These are phyloP conservation scores for Agrochola circellaris DNA, from an alignment of 2,888 invertebrate species.

Conservation along the genomic window DNA sequence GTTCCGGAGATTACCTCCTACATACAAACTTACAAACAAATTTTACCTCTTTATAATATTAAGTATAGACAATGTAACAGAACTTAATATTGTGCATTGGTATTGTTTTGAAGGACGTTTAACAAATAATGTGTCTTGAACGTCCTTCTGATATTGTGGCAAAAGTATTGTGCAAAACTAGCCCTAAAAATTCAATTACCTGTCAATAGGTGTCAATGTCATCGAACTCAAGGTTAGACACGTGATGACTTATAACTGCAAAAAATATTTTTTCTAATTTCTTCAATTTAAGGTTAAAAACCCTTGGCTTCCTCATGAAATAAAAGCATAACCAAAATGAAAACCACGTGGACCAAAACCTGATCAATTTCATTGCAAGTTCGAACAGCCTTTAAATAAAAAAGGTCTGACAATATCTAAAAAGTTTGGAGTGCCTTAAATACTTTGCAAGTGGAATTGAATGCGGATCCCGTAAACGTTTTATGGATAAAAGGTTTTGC, in stretches of 20 bases:
- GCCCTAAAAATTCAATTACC: neutral
- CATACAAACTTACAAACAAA: too few species aligned
- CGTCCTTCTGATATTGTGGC: neutral
- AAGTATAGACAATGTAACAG: neutral
- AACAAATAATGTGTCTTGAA: neutral
- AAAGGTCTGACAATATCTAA: constrained; percentile 16
- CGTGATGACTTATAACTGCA: neutral
- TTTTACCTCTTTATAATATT: too few species aligned
- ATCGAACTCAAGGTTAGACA: neutral
- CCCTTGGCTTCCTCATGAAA: neutral
- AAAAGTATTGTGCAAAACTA: neutral
- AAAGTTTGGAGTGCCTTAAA: constrained; percentile 39
- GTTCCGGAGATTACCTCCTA: too few species aligned
- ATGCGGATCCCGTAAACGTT: constrained; percentile 33
- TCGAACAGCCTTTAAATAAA: constrained; percentile 1
- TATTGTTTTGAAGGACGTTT: neutral
- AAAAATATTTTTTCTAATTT: neutral
- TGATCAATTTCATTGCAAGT: constrained; percentile 18
- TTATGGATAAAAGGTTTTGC: constrained; percentile 42
- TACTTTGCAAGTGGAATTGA: constrained; percentile 57
- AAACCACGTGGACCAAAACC: constrained; percentile 7
- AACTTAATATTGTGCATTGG: neutral
- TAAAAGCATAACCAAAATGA: neutral
- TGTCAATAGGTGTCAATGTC: neutral
- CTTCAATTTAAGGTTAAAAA: neutral